Conservation (phyloP, 2,113 vertebrate species). For the Phainopepla nitens region DNA sequence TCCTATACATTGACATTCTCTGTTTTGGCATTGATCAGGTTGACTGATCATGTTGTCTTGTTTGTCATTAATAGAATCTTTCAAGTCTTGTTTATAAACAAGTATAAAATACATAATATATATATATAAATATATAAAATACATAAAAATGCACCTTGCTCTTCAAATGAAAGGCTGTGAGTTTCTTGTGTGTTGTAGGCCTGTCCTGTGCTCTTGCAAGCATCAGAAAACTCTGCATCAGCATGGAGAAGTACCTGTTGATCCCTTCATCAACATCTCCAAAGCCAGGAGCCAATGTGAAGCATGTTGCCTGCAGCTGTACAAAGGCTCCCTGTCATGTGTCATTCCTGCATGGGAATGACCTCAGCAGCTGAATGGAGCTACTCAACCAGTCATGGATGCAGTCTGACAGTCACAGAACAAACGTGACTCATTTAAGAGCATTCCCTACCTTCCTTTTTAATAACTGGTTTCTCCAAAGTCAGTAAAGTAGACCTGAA, state of each 20-base stretch:
- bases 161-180: neutral
- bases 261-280: neutral
- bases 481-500: constrained; percentile 25
- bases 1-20: neutral
- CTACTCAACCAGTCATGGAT: constrained; percentile 32
- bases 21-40: neutral
- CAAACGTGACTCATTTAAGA: constrained; percentile 46
- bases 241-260: neutral
- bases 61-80: neutral
- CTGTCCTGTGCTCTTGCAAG: neutral
- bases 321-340: neutral
- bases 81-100: neutral
- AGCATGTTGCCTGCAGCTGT: constrained; percentile 18
- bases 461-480: constrained; percentile 41
- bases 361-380: constrained; percentile 7
- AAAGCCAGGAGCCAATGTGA: neutral
- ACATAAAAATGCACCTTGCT: neutral
- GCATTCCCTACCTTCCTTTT: constrained; percentile 33
- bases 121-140: too few relatives aligned
- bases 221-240: neutral
- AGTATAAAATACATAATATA: neutral
- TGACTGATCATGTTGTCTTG: neutral
- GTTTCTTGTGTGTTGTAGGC: neutral
- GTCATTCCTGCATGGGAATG: constrained; percentile 1
- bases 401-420: constrained; percentile 34